A percentile compares a stretch with the other conserved stretches of the same genome.
Conservation (phyloP, 2,888 invertebrate species). For the Arctia plantaginis region DNA sequence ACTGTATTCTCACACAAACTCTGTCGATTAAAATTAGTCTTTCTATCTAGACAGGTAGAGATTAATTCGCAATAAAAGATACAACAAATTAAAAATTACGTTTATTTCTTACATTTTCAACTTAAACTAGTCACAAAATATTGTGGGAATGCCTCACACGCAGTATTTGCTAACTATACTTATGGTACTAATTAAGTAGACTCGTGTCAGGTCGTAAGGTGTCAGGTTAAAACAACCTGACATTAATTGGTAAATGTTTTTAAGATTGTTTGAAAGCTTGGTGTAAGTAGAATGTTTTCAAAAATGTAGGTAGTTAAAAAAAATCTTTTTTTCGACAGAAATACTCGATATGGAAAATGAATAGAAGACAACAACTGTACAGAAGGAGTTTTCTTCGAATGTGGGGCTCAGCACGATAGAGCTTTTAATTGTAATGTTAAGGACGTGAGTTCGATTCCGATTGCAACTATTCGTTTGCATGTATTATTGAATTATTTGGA, state of each 20-base stretch:
- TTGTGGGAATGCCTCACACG: slow-evolving; percentile 45
- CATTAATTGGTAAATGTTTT: slow-evolving; percentile 23
- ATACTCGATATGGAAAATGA: background rate
- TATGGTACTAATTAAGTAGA: slow-evolving; percentile 13
- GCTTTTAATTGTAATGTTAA: too few species aligned
- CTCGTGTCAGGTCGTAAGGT: slow-evolving; percentile 23
- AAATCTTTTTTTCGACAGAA: background rate
- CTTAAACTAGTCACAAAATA: slow-evolving; percentile 26
- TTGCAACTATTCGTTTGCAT: too few species aligned
- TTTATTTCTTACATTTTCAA: slow-evolving; percentile 16
- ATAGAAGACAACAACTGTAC: too few species aligned
- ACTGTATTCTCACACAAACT: background rate
- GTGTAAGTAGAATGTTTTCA: too few species aligned
- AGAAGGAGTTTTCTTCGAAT: background rate
- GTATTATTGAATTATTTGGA: too few species aligned
- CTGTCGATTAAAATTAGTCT: background rate
- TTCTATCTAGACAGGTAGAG: background rate
- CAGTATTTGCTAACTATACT: slow-evolving; percentile 21
- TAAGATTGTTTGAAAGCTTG: background rate
- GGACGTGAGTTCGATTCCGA: too few species aligned
- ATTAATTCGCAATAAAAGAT: background rate
- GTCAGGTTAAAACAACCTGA: slow-evolving; percentile 25
- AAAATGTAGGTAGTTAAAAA: background rate
- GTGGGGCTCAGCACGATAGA: too few species aligned
- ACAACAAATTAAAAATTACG: background rate